Percentiles rank a stretch among this genome's conserved stretches.
Evolutionary conservation across 2,113 vertebrate species (phyloP).

Genomic region (Hippocampus comes): DNA sequence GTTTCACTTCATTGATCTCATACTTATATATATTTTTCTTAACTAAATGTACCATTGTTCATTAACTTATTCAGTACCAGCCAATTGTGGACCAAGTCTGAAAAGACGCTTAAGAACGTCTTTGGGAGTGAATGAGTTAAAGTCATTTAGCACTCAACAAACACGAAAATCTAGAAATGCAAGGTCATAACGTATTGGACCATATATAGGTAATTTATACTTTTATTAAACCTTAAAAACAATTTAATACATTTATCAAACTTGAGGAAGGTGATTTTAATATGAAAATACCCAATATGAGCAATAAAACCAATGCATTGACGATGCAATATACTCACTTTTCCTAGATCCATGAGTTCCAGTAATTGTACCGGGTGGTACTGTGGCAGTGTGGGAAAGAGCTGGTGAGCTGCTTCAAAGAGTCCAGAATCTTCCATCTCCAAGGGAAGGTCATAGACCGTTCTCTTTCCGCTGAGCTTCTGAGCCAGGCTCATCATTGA

Average conservation of each 20-base stretch:
- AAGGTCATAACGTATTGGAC: too few relatives aligned
- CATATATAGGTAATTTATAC: background rate
- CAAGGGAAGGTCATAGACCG: conserved; percentile 78
- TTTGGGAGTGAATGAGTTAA: too few relatives aligned
- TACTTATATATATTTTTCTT: too few relatives aligned
- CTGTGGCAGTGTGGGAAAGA: conserved; percentile 92
- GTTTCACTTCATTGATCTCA: background rate
- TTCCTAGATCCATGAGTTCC: conserved; percentile 97
- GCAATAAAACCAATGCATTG: background rate
- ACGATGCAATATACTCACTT: conserved; percentile 67
- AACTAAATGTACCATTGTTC: too few relatives aligned
- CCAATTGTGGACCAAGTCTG: too few relatives aligned
- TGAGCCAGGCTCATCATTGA: conserved; percentile 95
- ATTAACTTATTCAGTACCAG: too few relatives aligned
- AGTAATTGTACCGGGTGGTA: conserved; percentile 94
- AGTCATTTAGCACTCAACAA: background rate
- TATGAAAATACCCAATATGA: background rate
- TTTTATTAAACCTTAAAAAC: background rate
- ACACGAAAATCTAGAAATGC: background rate
- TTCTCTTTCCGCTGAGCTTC: conserved; percentile 91
- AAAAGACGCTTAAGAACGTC: too few relatives aligned
- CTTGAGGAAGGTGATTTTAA: background rate
- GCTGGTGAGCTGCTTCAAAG: conserved; percentile 91
- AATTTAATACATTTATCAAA: background rate
- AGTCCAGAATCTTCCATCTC: conserved; percentile 94